A percentile compares a stretch with the other conserved stretches of the same genome.
These are phyloP conservation scores for Imbricaverruca yamaguchii DNA, from an alignment of 2,888 invertebrate genomes.

Conservation along the genomic window DNA sequence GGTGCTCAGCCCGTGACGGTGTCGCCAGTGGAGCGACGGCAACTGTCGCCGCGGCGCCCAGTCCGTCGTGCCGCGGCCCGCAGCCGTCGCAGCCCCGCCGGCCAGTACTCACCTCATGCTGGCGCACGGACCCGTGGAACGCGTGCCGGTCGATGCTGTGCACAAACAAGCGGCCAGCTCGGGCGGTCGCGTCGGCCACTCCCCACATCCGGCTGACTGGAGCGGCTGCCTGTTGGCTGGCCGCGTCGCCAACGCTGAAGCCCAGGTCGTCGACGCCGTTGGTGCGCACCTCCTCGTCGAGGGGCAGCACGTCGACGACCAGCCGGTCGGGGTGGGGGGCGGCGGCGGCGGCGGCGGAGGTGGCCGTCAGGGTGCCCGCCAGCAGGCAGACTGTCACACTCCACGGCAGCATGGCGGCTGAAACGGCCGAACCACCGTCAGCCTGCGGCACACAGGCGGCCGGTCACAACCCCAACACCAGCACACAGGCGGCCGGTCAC, in stretches of 20 bases:
- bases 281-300: not conserved
- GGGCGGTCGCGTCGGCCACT: constrained; percentile 2
- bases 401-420: not conserved
- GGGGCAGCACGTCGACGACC: not conserved
- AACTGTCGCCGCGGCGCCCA: no score
- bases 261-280: constrained; percentile 3
- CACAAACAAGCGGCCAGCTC: not conserved
- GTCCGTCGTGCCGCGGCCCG: no score
- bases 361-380: not conserved
- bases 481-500: no score
- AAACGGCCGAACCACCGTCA: no score
- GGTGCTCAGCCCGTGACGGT: no score
- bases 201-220: not conserved
- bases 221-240: not conserved
- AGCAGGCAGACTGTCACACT: not conserved
- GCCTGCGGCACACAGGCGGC: no score
- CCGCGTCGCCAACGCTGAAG: not conserved
- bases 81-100: no score
- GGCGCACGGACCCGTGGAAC: not conserved
- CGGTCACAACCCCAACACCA: no score
- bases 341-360: not conserved
- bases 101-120: not conserved
- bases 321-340: not conserved
- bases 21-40: no score
- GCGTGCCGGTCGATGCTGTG: constrained; percentile 5